Evolutionary conservation across 2,797 vertebrate species (phyloP).

Genomic region (Eulemur mongoz): DNA sequence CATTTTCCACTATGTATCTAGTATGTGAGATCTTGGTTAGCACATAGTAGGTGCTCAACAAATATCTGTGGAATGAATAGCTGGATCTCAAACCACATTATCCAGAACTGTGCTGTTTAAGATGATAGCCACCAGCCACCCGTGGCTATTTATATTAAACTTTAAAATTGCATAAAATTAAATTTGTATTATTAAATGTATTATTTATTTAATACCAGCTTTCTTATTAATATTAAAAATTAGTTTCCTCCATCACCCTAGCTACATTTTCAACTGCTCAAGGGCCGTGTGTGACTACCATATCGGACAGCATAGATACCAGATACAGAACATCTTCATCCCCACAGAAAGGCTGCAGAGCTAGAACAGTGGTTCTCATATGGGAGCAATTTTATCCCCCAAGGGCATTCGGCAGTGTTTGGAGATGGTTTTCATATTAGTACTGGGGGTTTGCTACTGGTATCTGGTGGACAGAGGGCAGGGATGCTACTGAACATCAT

Average conservation of each 20-base stretch:
- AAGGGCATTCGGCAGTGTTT: neutral
- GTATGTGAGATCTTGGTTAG: neutral
- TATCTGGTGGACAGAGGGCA: neutral
- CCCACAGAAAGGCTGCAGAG: neutral
- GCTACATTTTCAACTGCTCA: neutral
- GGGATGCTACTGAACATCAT: neutral
- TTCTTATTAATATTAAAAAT: neutral
- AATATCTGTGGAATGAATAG: neutral
- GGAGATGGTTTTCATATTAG: neutral
- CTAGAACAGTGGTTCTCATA: neutral
- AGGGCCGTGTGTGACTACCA: fast-evolving
- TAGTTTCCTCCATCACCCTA: neutral
- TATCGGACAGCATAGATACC: neutral
- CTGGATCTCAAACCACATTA: neutral
- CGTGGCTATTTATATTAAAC: neutral
- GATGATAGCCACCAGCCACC: neutral
- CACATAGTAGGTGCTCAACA: neutral
- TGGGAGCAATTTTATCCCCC: neutral
- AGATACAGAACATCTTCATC: fast-evolving
- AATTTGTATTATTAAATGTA: neutral
- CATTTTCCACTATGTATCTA: neutral
- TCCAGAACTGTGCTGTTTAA: neutral
- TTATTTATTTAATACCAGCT: neutral
- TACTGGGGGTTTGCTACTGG: neutral
- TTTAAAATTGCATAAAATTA: neutral